Conservation (phyloP, 2,888 invertebrate species). For the Caenorhabditis panamensis region DNA sequence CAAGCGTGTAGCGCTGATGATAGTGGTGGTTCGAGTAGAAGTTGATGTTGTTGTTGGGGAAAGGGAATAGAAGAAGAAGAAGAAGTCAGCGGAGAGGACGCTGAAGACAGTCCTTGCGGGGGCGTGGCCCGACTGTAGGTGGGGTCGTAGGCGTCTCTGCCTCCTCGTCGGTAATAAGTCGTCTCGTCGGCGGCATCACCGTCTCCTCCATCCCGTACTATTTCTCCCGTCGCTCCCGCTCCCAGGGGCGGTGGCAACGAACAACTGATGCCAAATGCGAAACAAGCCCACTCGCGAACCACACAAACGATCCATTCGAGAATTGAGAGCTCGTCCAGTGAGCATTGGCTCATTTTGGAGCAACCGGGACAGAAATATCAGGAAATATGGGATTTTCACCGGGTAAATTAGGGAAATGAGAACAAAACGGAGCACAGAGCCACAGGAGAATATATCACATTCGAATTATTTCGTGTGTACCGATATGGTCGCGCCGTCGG, state of each 20-base stretch:
- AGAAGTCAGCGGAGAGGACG: slow-evolving; percentile 16
- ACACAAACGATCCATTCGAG: slow-evolving; percentile 13
- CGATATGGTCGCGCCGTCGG: no score
- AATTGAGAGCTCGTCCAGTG: not conserved
- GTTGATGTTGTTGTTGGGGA: not conserved
- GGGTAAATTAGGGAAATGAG: not conserved
- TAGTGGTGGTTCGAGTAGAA: slow-evolving; percentile 1
- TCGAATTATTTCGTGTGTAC: not conserved
- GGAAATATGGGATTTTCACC: not conserved
- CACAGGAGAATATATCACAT: no score
- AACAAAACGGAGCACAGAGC: no score
- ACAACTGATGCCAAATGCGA: slow-evolving; percentile 46
- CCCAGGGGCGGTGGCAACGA: slow-evolving; percentile 11
- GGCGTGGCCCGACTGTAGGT: slow-evolving; percentile 34
- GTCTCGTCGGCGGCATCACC: slow-evolving; percentile 11
- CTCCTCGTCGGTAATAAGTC: slow-evolving; percentile 46
- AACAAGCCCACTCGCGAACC: slow-evolving; percentile 51
- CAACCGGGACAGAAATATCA: no score
- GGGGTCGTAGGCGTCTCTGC: slow-evolving; percentile 16
- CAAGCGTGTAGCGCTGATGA: slow-evolving; percentile 50
- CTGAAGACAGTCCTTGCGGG: slow-evolving; percentile 19
- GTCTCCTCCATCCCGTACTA: slow-evolving; percentile 39
- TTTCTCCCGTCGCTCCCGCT: slow-evolving; percentile 36
- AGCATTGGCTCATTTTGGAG: slow-evolving; percentile 20
- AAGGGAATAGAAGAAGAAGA: slow-evolving; percentile 19